These are phyloP conservation scores for Prostheceraeus crozeri DNA, from an alignment of 2,888 invertebrate genomes.

Conservation along the genomic window DNA sequence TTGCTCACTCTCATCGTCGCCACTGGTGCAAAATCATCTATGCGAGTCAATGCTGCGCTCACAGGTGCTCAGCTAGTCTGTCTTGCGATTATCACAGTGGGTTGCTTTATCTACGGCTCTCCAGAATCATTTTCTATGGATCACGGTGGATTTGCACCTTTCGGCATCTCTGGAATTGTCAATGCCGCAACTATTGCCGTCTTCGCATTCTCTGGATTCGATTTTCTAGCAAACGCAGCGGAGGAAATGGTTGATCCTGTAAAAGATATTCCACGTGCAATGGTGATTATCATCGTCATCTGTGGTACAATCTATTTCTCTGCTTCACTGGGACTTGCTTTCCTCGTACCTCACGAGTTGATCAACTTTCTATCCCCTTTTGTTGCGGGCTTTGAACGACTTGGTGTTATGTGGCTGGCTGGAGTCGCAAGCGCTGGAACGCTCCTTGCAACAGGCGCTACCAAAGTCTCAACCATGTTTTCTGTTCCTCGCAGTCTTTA, in stretches of 20 bases:
- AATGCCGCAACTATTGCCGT: slow-evolving; percentile 32
- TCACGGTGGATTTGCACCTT: slow-evolving; percentile 35
- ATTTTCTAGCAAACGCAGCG: slow-evolving; percentile 34
- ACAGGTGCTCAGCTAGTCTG: slow-evolving; percentile 26
- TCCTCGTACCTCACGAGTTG: slow-evolving; percentile 17
- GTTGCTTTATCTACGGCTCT: slow-evolving; percentile 33
- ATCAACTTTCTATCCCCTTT: slow-evolving; percentile 35
- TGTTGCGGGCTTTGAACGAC: slow-evolving; percentile 33
- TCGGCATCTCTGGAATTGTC: slow-evolving; percentile 30
- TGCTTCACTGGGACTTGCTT: slow-evolving; percentile 35
- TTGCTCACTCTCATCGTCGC: slow-evolving; percentile 29
- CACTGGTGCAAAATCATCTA: slow-evolving; percentile 38
- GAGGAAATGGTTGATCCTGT: slow-evolving; percentile 37
- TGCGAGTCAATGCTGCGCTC: slow-evolving; percentile 35
- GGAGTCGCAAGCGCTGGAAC: slow-evolving; percentile 31
- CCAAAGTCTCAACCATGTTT: slow-evolving; percentile 35
- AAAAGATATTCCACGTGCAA: slow-evolving; percentile 32
- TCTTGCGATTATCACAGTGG: slow-evolving; percentile 26
- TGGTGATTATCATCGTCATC: slow-evolving; percentile 32
- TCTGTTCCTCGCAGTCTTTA: slow-evolving; percentile 35
- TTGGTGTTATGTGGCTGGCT: slow-evolving; percentile 31
- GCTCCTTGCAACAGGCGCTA: slow-evolving; percentile 36
- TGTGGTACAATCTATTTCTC: slow-evolving; percentile 33
- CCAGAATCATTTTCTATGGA: slow-evolving; percentile 24
- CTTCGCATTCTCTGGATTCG: slow-evolving; percentile 38